phyloP scores from a whole-genome alignment of 2,888 invertebrate genomes.

The Yponomeuta plumbellus region DNA sequence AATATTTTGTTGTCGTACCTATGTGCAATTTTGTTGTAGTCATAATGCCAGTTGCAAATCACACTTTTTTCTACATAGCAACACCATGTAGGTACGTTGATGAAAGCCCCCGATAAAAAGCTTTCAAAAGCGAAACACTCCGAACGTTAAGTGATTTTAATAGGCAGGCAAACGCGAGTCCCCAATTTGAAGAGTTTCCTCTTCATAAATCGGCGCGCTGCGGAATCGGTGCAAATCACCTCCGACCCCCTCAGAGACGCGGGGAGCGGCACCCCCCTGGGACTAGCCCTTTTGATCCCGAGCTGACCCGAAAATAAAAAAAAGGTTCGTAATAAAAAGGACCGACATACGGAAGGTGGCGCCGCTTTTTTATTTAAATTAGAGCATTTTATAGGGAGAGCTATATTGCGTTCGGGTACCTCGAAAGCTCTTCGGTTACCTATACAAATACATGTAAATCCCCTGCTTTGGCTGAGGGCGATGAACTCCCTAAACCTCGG shows the following conservation, averaged over 20 bases:
- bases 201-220: slow-evolving; percentile 71
- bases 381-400: slow-evolving; percentile 75
- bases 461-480: slow-evolving; percentile 39
- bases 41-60: too few species aligned
- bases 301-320: slow-evolving; percentile 75
- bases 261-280: slow-evolving; percentile 47
- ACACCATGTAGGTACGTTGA: slow-evolving; percentile 16
- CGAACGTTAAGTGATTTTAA: slow-evolving; percentile 67
- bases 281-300: slow-evolving; percentile 74
- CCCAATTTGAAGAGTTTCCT: slow-evolving; percentile 70
- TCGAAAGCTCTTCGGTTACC: slow-evolving; percentile 59
- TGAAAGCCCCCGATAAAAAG: slow-evolving; percentile 34
- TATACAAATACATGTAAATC: slow-evolving; percentile 54
- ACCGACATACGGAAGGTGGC: slow-evolving; percentile 76
- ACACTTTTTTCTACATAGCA: not conserved
- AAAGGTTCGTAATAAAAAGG: slow-evolving; percentile 76
- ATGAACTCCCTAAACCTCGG: slow-evolving; percentile 40
- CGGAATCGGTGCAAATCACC: slow-evolving; percentile 71
- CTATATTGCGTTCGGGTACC: slow-evolving; percentile 74
- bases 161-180: slow-evolving; percentile 62
- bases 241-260: slow-evolving; percentile 35
- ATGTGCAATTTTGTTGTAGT: too few species aligned
- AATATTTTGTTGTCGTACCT: too few species aligned
- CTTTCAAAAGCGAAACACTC: slow-evolving; percentile 30
- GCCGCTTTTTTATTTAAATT: slow-evolving; percentile 77